Evolutionary conservation across 2,888 invertebrate genomes (phyloP).

Genomic region (Congeria kusceri): DNA sequence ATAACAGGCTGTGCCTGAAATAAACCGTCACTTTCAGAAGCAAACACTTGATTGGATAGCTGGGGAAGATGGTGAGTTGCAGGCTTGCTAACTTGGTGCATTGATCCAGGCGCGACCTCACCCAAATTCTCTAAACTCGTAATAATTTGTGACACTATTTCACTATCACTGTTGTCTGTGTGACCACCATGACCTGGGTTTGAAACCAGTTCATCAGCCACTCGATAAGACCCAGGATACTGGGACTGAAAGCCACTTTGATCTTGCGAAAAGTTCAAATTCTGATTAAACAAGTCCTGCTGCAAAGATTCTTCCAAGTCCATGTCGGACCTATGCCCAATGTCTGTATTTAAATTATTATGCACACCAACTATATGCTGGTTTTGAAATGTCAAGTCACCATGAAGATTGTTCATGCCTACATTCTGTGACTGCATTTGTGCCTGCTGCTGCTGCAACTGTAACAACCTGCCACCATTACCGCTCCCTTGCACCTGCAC

Average conservation of each 20-base stretch:
- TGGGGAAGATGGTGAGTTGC: conserved; percentile 20
- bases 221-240: conserved; percentile 41
- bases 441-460: conserved; percentile 36
- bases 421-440: conserved; percentile 46
- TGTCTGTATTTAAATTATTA: conserved; percentile 17
- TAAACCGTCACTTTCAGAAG: conserved; percentile 24
- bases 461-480: conserved; percentile 27
- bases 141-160: conserved; percentile 62
- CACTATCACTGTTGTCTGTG: conserved; percentile 35
- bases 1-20: conserved; percentile 29
- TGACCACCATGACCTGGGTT: conserved; percentile 4
- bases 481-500: conserved; percentile 27
- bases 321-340: conserved; percentile 30
- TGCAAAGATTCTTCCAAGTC: conserved; percentile 27
- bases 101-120: conserved; percentile 57
- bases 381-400: not conserved
- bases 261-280: conserved; percentile 53
- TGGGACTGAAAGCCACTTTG: conserved; percentile 49
- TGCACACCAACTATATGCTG: conserved; percentile 20
- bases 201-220: conserved; percentile 23
- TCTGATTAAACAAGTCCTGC: conserved; percentile 24
- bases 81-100: conserved; percentile 50
- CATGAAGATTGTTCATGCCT: conserved; percentile 43
- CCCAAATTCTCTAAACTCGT: conserved; percentile 56
- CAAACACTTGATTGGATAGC: conserved; percentile 24